Percentiles rank a stretch among this genome's conserved stretches.
Conservation (phyloP, 2,113 vertebrate genomes). For the Oryzias woworae region DNA sequence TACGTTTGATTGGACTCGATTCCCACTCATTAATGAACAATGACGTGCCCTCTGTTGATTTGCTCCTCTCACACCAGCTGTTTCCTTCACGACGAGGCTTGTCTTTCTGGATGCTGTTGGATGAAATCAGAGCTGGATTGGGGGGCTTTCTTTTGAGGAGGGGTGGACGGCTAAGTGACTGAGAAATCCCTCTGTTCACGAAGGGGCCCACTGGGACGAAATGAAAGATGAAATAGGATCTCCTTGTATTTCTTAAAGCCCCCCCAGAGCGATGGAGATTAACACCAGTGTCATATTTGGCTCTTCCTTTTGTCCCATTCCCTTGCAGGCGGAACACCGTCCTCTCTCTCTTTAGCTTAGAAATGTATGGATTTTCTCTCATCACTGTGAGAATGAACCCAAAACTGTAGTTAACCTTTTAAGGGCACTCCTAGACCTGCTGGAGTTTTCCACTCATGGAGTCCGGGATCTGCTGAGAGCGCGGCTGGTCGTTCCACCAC, state of each 20-base stretch:
- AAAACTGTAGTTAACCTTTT: too few species aligned
- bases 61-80: too few species aligned
- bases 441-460: too few species aligned
- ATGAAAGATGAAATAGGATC: slow-evolving; percentile 91
- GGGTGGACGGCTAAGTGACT: slow-evolving; percentile 60
- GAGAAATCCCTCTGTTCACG: slow-evolving; percentile 68
- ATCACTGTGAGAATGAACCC: too few species aligned
- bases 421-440: too few species aligned
- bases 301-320: slow-evolving; percentile 74
- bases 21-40: slow-evolving; percentile 44
- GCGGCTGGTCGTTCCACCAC: too few species aligned
- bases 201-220: slow-evolving; percentile 75
- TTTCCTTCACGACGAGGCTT: too few species aligned
- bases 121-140: slow-evolving; percentile 62
- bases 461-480: too few species aligned
- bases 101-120: slow-evolving; percentile 26
- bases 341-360: neutral
- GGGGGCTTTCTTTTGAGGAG: slow-evolving; percentile 23
- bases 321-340: slow-evolving; percentile 35
- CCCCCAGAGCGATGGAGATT: slow-evolving; percentile 87
- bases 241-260: slow-evolving; percentile 83
- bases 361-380: too few species aligned
- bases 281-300: slow-evolving; percentile 91
- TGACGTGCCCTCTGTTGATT: neutral
- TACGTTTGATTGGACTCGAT: slow-evolving; percentile 49